These are phyloP conservation scores for Agelaius phoeniceus DNA, from an alignment of 2,113 vertebrate species.

Conservation along the genomic window DNA sequence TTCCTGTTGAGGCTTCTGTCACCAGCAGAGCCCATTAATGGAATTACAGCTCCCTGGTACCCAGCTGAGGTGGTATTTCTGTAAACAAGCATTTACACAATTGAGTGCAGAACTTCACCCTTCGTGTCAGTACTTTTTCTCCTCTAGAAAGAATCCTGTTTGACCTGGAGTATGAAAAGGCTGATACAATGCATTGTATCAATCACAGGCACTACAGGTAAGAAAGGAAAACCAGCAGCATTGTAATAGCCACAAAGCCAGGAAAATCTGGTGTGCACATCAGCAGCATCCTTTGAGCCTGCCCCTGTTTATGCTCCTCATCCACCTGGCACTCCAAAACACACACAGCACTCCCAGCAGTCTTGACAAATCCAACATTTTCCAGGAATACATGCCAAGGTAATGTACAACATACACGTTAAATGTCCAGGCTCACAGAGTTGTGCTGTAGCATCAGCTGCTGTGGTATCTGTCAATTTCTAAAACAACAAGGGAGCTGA, in stretches of 20 bases:
- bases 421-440: background rate
- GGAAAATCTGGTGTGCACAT: background rate
- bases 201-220: background rate
- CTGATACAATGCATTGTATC: background rate
- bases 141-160: slow-evolving; percentile 2
- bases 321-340: background rate
- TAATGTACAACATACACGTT: rapidly evolving
- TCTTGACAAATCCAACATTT: background rate
- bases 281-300: background rate
- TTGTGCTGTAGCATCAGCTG: background rate
- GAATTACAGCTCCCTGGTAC: background rate
- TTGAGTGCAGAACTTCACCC: background rate
- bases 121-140: slow-evolving; percentile 5
- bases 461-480: background rate
- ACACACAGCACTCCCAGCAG: background rate
- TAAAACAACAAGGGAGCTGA: background rate
- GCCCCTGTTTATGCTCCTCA: background rate
- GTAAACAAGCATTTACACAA: slow-evolving; percentile 19
- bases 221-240: slow-evolving; percentile 31
- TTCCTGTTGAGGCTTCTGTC: slow-evolving; percentile 28
- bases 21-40: slow-evolving; percentile 30
- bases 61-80: background rate
- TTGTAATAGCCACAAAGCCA: background rate
- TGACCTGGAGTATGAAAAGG: background rate
- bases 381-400: background rate